Conservation (phyloP, 92 coral and sea anemone species). For the Palythoa caribaeorum region DNA sequence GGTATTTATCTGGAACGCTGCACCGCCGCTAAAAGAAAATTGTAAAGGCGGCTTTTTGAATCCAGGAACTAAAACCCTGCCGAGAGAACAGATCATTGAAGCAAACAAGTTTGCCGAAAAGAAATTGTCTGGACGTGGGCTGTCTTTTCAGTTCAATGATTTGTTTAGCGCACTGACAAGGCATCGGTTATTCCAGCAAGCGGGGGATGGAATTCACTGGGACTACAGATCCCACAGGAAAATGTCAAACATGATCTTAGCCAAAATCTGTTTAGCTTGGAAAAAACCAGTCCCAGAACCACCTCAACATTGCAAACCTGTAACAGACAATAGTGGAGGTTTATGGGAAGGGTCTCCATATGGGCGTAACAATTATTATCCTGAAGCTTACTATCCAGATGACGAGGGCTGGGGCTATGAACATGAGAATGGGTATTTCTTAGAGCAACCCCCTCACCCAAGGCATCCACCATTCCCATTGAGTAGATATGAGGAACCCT, state of each 20-base stretch:
- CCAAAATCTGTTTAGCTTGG: conserved; percentile 73
- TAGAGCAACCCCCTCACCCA: conserved; percentile 18
- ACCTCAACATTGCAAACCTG: conserved; percentile 42
- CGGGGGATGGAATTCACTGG: conserved; percentile 96
- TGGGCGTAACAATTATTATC: conserved; percentile 38
- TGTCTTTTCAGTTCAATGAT: conserved; percentile 65
- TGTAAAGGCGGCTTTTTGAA: conserved; percentile 89
- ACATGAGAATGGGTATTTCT: conserved; percentile 32
- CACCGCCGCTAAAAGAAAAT: conserved; percentile 81
- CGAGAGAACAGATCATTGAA: conserved; percentile 58
- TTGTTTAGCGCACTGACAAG: conserved; percentile 56
- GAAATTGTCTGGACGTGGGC: conserved; percentile 32
- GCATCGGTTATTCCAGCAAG: conserved; percentile 67
- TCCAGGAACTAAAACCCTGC: conserved; percentile 76
- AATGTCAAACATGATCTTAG: conserved; percentile 79
- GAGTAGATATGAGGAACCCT: conserved; percentile 32
- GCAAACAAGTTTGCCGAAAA: conserved; percentile 77
- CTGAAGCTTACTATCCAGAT: conserved; percentile 35
- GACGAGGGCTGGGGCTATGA: conserved; percentile 37
- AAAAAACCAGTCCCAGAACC: conserved; percentile 55
- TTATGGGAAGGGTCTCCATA: conserved; percentile 41
- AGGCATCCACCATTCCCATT: conserved; percentile 12
- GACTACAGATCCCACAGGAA: conserved; percentile 85
- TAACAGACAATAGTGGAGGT: conserved; percentile 4
- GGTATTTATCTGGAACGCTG: conserved; percentile 89